Evolutionary conservation across 2,888 invertebrate genomes (phyloP), one percentile per base, ranked within the genome.

Genomic region (Idaea dimidiata): DNA sequence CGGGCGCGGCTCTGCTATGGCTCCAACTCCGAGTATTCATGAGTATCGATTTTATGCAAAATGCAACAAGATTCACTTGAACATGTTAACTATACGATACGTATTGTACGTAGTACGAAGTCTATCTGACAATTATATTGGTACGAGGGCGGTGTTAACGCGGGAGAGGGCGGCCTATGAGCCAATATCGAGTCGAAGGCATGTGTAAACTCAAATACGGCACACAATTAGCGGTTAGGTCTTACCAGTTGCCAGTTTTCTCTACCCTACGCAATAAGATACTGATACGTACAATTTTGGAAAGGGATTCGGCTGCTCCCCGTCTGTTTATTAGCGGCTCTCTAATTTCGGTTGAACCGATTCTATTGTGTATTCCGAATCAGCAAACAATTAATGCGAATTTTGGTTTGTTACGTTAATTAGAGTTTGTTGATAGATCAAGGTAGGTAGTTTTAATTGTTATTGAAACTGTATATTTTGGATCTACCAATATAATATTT

Each of bases 1-100:
- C 83, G 72, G 75, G 79, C 80, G 75, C 79, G 81, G 84, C 80
- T 78, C 79, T 79, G 80, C 72, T 77, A 75, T 75, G 76, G 77
- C 77, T 79, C 83, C 79, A 80, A 77, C 77, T 79, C 83, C 79
- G 80, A 77, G 84, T 88, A 90, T 91, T 91, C 91, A 89, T 87
- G 90, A 88, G 84, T 89, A 92, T 92, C 89, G 92, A 92, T 92
- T 92, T 91, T 91, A 91, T 92, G 91, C 91, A 92, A 91, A 92
- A 89, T 91, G 89, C 90, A 91, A 89, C 90, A 89, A 91, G 89
- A 90, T 91, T 91, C 89, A 89, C 88, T 88, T 85, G 85, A 86
- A 86, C 86, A 82, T 79, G 84, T 82, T 77, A 82, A 73, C 78
- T 83, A 72, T 79, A 73, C 76, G 70, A 79, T 83, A 83, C 81